These are phyloP conservation scores for Gonioctena quinquepunctata DNA, from an alignment of 1,140 invertebrate species.

Conservation along the genomic window DNA sequence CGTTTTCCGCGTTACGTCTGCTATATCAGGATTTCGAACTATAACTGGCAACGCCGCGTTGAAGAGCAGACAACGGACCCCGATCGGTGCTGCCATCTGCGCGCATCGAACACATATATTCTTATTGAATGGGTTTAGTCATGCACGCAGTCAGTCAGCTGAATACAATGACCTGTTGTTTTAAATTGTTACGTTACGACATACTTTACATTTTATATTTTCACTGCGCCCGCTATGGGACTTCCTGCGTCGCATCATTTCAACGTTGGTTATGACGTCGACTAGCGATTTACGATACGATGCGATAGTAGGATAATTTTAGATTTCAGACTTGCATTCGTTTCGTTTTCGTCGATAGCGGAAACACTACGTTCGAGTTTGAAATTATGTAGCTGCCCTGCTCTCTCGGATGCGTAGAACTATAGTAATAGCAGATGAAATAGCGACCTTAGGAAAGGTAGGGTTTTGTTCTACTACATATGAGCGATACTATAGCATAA, in stretches of 20 bases:
- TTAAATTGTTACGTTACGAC: slow-evolving; percentile 25
- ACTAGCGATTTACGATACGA: background rate
- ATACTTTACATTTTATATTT: slow-evolving; percentile 18
- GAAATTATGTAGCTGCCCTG: too few relatives aligned
- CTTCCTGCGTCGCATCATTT: background rate
- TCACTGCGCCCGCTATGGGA: background rate
- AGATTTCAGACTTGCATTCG: too few relatives aligned
- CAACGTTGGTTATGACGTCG: background rate
- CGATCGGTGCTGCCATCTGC: slow-evolving; percentile 27
- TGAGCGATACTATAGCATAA: too few relatives aligned
- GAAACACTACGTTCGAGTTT: too few relatives aligned
- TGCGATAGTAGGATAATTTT: background rate
- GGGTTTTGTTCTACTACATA: too few relatives aligned
- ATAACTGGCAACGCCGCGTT: background rate
- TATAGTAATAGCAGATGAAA: too few relatives aligned
- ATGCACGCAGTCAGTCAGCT: slow-evolving; percentile 22
- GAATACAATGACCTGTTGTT: slow-evolving; percentile 24
- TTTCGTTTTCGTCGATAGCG: background rate
- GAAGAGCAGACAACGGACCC: background rate
- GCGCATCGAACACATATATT: background rate
- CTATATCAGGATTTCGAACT: too few relatives aligned
- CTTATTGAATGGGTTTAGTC: slow-evolving; percentile 14
- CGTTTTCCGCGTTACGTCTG: too few relatives aligned
- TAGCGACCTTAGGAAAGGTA: too few relatives aligned
- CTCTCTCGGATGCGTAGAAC: too few relatives aligned